Conservation (phyloP, 1,140 invertebrate genomes). For the Drosophila virilis region DNA sequence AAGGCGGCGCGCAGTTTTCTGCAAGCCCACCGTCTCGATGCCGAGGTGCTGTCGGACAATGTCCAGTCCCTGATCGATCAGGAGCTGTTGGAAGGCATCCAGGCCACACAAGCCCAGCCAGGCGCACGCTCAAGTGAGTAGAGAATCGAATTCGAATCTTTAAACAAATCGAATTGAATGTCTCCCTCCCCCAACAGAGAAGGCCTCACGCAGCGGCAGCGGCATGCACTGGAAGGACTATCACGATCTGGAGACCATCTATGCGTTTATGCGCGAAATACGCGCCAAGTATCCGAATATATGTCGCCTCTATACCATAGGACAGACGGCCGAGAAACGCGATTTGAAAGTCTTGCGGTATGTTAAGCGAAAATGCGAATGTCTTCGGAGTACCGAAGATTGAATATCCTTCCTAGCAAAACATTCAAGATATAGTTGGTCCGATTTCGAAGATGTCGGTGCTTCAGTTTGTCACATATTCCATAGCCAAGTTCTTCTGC, state of each 20-base stretch:
- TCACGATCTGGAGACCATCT: slow-evolving; percentile 88
- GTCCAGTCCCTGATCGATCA: slow-evolving; percentile 82
- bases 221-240: slow-evolving; percentile 90
- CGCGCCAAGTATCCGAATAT: slow-evolving; percentile 87
- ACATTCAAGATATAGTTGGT: no score
- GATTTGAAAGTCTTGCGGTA: slow-evolving; percentile 87
- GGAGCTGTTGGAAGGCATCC: slow-evolving; percentile 69
- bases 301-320: slow-evolving; percentile 88
- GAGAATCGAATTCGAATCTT: no score
- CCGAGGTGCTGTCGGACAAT: slow-evolving; percentile 56
- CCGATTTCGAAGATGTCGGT: no score
- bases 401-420: not conserved
- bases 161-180: not conserved
- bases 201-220: slow-evolving; percentile 54
- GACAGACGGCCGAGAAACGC: slow-evolving; percentile 89
- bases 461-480: no score
- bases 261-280: slow-evolving; percentile 89
- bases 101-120: slow-evolving; percentile 5
- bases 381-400: no score
- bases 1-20: slow-evolving; percentile 73
- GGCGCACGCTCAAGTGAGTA: slow-evolving; percentile 66
- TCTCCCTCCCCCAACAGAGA: slow-evolving; percentile 41
- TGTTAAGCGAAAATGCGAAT: slow-evolving; percentile 5
- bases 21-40: slow-evolving; percentile 49
- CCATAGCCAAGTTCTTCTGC: no score